These are phyloP conservation scores for Nestor notabilis DNA, from an alignment of 2,113 vertebrate species.

Conservation along the genomic window DNA sequence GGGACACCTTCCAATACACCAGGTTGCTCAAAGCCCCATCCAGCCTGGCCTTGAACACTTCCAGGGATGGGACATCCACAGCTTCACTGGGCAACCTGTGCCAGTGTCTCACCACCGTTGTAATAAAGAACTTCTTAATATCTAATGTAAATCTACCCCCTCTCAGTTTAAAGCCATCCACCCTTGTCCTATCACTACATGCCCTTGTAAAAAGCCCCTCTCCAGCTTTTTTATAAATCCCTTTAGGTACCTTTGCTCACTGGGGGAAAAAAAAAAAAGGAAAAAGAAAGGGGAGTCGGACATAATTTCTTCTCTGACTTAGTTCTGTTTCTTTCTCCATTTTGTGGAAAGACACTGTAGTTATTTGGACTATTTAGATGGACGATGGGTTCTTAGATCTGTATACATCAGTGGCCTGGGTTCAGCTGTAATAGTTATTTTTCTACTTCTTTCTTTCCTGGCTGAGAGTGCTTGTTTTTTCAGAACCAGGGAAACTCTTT, in stretches of 20 bases:
- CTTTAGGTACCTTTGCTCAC: background rate
- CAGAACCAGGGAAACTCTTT: background rate
- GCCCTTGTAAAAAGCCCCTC: background rate
- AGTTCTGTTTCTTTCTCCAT: background rate
- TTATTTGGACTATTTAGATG: background rate
- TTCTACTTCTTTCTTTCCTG: background rate
- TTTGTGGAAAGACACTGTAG: background rate
- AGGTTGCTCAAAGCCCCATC: background rate
- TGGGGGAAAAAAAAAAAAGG: background rate
- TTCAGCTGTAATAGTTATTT: background rate
- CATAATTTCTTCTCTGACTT: background rate
- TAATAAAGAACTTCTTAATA: background rate
- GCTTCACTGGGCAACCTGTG: background rate
- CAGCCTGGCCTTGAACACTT: background rate
- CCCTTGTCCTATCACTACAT: background rate
- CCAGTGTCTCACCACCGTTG: background rate
- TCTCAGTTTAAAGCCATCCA: background rate
- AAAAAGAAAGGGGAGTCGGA: background rate
- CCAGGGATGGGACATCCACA: background rate
- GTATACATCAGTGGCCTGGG: background rate
- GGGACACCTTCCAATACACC: background rate
- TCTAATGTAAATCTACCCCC: background rate
- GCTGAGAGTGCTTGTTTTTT: background rate
- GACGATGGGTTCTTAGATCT: background rate
- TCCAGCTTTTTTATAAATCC: background rate